phyloP scores from a whole-genome alignment of 2,797 vertebrate species.

The Hypotaenidia philippensis region DNA sequence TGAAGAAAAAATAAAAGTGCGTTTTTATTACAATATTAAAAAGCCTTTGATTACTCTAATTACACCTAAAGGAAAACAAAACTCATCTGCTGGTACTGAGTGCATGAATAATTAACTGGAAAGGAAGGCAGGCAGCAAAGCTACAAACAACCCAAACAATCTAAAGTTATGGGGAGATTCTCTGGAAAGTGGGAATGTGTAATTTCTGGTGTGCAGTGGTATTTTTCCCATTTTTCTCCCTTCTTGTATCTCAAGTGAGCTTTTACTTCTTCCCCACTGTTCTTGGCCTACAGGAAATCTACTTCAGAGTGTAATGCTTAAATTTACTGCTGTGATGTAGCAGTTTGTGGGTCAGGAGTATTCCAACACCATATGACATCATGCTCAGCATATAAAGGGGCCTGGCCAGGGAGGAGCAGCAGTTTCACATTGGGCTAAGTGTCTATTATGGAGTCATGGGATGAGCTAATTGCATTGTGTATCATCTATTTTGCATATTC shows the following conservation, averaged over 20 bases:
- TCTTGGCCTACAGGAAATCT: background rate
- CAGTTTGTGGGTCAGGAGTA: background rate
- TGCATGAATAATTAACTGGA: constrained; percentile 80
- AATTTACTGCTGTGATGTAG: background rate
- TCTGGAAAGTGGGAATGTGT: constrained; percentile 7
- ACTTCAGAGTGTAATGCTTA: background rate
- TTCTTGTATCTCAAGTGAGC: constrained; percentile 1
- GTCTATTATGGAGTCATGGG: too few relatives aligned
- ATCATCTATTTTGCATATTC: too few relatives aligned
- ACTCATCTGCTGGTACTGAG: constrained; percentile 60
- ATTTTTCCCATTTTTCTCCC: background rate
- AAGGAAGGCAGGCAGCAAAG: constrained; percentile 71
- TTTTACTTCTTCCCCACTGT: background rate
- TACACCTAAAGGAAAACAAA: constrained; percentile 82
- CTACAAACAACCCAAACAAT: constrained; percentile 25
- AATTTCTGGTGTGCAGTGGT: background rate
- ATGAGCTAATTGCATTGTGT: too few relatives aligned
- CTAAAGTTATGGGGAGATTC: background rate
- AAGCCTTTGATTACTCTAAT: constrained; percentile 81
- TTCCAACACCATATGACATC: too few relatives aligned
- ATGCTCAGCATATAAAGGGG: too few relatives aligned
- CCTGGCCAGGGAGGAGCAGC: too few relatives aligned
- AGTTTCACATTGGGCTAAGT: too few relatives aligned
- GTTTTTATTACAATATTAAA: constrained; percentile 71
- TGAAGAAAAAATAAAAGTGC: constrained; percentile 30